These are phyloP conservation scores for Corythornis vintsioides DNA, from an alignment of 2,113 vertebrate species.

Conservation along the genomic window DNA sequence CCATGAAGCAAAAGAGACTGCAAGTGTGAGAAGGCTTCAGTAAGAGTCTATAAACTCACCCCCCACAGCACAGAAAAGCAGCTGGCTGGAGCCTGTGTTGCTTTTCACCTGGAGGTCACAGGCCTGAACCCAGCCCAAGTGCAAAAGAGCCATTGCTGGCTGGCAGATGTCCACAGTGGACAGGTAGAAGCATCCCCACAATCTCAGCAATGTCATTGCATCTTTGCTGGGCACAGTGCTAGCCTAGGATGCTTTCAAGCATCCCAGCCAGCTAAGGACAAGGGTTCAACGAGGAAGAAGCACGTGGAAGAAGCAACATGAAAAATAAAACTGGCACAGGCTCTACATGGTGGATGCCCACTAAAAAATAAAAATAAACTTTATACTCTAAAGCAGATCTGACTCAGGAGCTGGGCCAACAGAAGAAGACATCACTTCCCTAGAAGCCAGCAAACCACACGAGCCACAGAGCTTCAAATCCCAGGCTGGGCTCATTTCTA, in stretches of 20 bases:
- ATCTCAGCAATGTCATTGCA: background rate
- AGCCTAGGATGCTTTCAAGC: background rate
- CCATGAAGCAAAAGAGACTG: background rate
- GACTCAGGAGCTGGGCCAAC: background rate
- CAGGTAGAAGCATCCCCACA: background rate
- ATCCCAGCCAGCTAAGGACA: background rate
- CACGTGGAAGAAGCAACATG: fast-evolving
- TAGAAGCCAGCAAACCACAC: background rate
- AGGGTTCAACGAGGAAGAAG: background rate
- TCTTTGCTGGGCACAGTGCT: background rate
- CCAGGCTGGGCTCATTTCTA: background rate
- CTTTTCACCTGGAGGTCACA: background rate
- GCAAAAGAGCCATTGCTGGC: background rate
- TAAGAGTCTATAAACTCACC: background rate
- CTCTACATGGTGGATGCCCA: background rate
- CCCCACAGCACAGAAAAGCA: background rate
- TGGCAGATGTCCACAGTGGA: background rate
- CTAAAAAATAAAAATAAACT: too few species aligned
- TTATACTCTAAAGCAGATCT: background rate
- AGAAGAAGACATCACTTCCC: background rate
- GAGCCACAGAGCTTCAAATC: background rate
- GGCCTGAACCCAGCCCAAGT: background rate
- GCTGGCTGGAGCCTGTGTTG: background rate
- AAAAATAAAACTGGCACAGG: background rate
- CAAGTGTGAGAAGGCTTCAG: background rate